phyloP scores from a whole-genome alignment of 2,888 invertebrate species.

The Phortica okadai region DNA sequence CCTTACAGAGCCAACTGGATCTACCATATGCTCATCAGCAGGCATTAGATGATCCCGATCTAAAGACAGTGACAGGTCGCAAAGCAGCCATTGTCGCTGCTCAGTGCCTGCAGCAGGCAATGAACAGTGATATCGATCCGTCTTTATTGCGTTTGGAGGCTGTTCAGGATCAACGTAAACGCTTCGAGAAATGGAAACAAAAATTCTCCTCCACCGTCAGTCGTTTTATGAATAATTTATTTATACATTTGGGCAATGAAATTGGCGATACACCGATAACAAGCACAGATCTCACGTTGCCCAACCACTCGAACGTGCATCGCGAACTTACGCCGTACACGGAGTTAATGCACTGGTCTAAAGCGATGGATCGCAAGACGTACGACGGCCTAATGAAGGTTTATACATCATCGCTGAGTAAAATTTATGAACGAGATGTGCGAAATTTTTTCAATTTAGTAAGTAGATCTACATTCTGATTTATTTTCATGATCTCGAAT shows the following conservation, averaged over 20 bases:
- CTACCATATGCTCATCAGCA: constrained; percentile 82
- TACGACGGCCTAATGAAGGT: constrained; percentile 89
- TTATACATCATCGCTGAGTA: constrained; percentile 89
- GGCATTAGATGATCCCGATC: constrained; percentile 84
- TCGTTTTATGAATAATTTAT: constrained; percentile 94
- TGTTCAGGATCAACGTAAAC: constrained; percentile 87
- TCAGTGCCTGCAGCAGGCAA: constrained; percentile 84
- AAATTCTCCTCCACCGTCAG: constrained; percentile 90
- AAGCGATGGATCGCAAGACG: constrained; percentile 89
- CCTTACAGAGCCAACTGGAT: constrained; percentile 81
- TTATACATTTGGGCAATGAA: constrained; percentile 93
- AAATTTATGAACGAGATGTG: constrained; percentile 92
- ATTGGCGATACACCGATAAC: constrained; percentile 79
- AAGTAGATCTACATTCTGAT: constrained; percentile 22
- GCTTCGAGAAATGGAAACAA: constrained; percentile 85
- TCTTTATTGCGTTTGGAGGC: constrained; percentile 83
- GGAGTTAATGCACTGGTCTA: constrained; percentile 94
- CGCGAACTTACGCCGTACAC: constrained; percentile 91
- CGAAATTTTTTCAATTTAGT: constrained; percentile 75
- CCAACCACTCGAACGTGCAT: constrained; percentile 88
- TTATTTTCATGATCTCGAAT: neutral
- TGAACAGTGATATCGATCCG: constrained; percentile 82
- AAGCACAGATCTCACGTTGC: constrained; percentile 81
- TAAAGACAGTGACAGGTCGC: constrained; percentile 81
- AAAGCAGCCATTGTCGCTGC: constrained; percentile 84